Percentiles rank a stretch among this genome's conserved stretches.
Conservation (phyloP, 2,888 invertebrate species). For the Drosophila prostipennis region DNA sequence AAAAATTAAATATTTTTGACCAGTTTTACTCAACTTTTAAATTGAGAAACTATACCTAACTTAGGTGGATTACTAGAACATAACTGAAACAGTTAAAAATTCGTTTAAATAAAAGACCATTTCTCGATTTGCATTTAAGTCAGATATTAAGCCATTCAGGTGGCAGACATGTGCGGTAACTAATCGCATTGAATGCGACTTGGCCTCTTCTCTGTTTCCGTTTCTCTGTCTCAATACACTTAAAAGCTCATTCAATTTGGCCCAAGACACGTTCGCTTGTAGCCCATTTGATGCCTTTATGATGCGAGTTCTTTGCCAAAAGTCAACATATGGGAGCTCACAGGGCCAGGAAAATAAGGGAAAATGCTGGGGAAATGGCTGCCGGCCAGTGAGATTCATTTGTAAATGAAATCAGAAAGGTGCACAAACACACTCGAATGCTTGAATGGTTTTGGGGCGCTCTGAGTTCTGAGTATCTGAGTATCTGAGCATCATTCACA, state of each 20-base stretch:
- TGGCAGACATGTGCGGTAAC: conserved; percentile 42
- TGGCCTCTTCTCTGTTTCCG: neutral
- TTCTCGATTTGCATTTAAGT: conserved; percentile 31
- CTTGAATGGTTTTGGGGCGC: conserved; percentile 10
- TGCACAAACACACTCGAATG: conserved; percentile 40
- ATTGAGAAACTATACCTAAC: too few species aligned
- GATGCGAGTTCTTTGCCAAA: conserved; percentile 59
- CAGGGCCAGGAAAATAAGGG: conserved; percentile 19
- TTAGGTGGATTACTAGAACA: neutral
- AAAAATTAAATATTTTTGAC: too few species aligned
- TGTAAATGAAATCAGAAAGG: conserved; percentile 79
- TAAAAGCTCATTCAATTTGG: conserved; percentile 77
- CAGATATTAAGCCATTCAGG: conserved; percentile 35
- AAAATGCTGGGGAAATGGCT: conserved; percentile 27
- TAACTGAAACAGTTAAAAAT: conserved; percentile 3
- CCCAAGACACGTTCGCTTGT: conserved; percentile 65
- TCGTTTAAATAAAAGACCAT: neutral
- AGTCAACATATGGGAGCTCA: conserved; percentile 29
- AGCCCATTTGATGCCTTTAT: conserved; percentile 71
- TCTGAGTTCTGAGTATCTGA: neutral
- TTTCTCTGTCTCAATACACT: conserved; percentile 58
- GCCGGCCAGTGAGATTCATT: conserved; percentile 53
- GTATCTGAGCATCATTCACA: conserved; percentile 10
- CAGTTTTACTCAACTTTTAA: too few species aligned
- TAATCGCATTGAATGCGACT: conserved; percentile 29